A percentile compares a stretch with the other conserved stretches of the same genome.
Evolutionary conservation across 2,113 vertebrate genomes (phyloP).

Genomic region (Pelodiscus sinensis): DNA sequence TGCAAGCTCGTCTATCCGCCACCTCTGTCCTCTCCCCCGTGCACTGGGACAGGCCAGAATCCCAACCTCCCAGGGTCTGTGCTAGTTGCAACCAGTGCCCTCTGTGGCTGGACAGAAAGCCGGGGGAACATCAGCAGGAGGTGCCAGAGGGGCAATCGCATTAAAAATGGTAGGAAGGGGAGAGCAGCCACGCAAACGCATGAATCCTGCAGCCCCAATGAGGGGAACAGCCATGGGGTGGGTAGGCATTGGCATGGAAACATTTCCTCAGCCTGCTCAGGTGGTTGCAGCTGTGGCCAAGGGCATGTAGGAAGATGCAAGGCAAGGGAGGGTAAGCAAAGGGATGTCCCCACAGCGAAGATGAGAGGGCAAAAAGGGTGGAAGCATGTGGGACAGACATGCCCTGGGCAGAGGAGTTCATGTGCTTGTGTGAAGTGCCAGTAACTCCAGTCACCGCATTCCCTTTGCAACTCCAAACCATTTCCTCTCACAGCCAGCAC

Average conservation of each 20-base stretch:
- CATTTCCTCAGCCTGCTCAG: background rate
- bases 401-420: background rate
- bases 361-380: background rate
- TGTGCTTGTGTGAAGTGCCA: background rate
- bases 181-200: background rate
- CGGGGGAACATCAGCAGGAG: background rate
- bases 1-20: background rate
- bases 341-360: background rate
- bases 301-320: background rate
- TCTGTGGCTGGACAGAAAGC: background rate
- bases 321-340: background rate
- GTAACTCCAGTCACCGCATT: background rate
- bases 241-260: background rate
- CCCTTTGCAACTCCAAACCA: background rate
- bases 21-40: background rate
- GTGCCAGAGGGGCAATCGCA: background rate
- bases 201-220: background rate
- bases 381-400: background rate
- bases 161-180: background rate
- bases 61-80: background rate
- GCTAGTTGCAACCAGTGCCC: background rate
- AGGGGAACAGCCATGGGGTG: background rate
- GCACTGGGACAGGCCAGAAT: background rate
- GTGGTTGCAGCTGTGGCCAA: background rate
- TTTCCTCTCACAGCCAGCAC: fast-evolving